Base-by-base conservation (phyloP, 2,113 vertebrate genomes). In the Aspidoscelis tigris region DNA sequence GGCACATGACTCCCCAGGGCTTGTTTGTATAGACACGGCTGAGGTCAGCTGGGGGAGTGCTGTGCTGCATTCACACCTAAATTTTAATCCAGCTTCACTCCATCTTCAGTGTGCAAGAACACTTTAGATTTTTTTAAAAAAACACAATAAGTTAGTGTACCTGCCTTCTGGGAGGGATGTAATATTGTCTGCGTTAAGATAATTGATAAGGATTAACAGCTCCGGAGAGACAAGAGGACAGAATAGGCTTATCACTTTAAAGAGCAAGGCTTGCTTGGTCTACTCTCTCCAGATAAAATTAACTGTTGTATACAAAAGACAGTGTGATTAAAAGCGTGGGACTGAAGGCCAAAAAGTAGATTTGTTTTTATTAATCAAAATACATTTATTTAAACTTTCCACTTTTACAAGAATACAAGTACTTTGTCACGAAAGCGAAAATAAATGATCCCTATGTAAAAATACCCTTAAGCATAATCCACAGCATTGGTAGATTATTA, bases 391-490 rank as follows among this genome's bases (percentile, higher is more conserved):
- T 87, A 89, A 44, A 50, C 87, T 7, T 18, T 11, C 24, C 7
- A 50, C 14, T 50, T 58, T 85, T n/a, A 50, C 5, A 81, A 84
- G 16, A 71, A 4, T 85, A 90, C 76, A 90, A 87, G 86, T 88
- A 86, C 85, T 79, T 53, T 74, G 70, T 50, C 50, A 39, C 80
- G 72, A 88, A 90, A 82, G 65, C 55, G 64, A 84, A 89, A 87
- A 71, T 70, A 88, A 85, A n/a, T 76, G 7, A 82, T 78, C 55
- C 20, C 8, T 78, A 74, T 66, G 82, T 83, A 86, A 84, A 66
- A 93, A 81, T 70, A 20, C 73, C 66, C 82, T 76, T 85, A 89
- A 87, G 64, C 77, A 87, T 69, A 7, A 86, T 71, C 18, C 33
- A 50, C 61, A 83, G 18, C 74, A 39, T 7, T 85, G 68, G 16